Evolutionary conservation across 2,113 vertebrate species (phyloP), one percentile per base, ranked within the genome.

Genomic region (Lipophrys pholis): DNA sequence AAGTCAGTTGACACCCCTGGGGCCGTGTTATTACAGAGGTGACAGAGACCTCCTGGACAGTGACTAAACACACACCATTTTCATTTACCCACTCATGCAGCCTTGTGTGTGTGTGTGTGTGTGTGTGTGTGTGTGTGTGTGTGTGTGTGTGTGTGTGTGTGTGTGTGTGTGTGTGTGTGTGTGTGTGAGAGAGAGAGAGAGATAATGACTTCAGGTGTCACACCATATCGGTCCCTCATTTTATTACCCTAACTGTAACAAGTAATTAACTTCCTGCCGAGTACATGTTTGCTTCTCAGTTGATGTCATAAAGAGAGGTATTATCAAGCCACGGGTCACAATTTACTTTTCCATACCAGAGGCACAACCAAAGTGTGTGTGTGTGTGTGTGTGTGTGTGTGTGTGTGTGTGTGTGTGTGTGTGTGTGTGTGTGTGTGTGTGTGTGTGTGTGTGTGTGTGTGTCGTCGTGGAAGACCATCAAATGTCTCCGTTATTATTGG

Each of bases 261-360:
- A 86, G 73, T 91, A 90, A 90, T 91, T 91, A 91, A 87, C 90
- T 90, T 87, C 88, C 83, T 60, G 52, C 76, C 0, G 87, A 87
- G 85, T 85, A 76, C 81, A 87, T 82, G 85, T 89, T 89, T 90
- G 85, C 62, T 85, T 78, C 78, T 58, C 76, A 17, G 80, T 78
- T 46, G 65, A 78, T 80, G 83, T 82, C 82, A 71, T 87, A 85
- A 85, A 85, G 71, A 64, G 78, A 57, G 68, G 80, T 78, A 88
- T 71, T 78, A 79, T 45, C 49, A 52, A 75, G 51, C 80, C 50
- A 69, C 41, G 9, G 70, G 77, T 76, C 74, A 85, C 21, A 81
- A 77, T 81, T 75, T 71, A 69, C 65, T 82, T 88, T 86, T 86
- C 74, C 81, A 57, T 49, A 53, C 69, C 72, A 68, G 40, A 65